Conservation (phyloP, 2,113 vertebrate species). For the Panthera leo region DNA sequence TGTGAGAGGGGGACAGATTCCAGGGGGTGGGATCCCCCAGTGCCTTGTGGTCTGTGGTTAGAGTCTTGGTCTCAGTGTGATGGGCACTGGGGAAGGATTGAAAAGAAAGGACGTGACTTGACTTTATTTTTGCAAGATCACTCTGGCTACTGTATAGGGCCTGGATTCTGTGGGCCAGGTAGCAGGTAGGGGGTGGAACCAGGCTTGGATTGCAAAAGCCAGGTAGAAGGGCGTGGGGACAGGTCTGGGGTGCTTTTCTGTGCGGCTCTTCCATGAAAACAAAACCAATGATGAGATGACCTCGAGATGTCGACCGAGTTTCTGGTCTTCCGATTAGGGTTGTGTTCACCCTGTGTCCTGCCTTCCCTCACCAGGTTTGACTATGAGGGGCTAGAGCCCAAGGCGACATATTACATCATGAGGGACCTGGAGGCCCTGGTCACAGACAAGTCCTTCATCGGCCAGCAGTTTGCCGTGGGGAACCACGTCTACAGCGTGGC, state of each 20-base stretch:
- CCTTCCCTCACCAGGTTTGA: slow-evolving; percentile 90
- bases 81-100: not conserved
- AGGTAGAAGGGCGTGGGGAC: not conserved
- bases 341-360: not conserved
- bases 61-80: not conserved
- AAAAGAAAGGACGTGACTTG: not conserved
- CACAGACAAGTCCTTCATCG: slow-evolving; percentile 94
- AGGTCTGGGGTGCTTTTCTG: not conserved
- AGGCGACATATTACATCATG: slow-evolving; percentile 94
- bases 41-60: not conserved
- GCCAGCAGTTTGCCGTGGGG: slow-evolving; percentile 97
- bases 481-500: slow-evolving; percentile 94
- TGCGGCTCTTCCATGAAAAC: not conserved
- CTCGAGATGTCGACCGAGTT: not conserved
- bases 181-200: not conserved
- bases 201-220: not conserved
- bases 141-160: not conserved
- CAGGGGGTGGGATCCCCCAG: not conserved
- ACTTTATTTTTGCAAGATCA: not conserved
- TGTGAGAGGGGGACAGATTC: not conserved
- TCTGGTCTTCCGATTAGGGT: not conserved
- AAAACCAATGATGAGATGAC: not conserved
- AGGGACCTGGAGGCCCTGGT: slow-evolving; percentile 94
- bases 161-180: not conserved
- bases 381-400: slow-evolving; percentile 96